Base-by-base conservation (phyloP, 2,113 vertebrate species). In the Mirounga angustirostris region DNA sequence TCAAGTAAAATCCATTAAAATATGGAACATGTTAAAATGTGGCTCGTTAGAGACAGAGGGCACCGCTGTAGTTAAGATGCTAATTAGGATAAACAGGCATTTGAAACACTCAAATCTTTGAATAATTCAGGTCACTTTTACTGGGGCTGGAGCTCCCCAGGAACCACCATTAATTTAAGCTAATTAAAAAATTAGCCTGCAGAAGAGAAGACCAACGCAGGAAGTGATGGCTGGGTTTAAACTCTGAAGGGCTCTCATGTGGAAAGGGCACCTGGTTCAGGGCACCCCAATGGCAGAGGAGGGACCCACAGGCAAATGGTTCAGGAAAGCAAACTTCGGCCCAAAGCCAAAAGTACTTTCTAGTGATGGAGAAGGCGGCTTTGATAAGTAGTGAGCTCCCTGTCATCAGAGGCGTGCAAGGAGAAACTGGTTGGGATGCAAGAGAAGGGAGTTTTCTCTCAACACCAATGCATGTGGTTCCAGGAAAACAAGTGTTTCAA, bases 91-190 rank as follows among this genome's bases (percentile, higher is more conserved):
- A 98, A 97, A 98, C 96, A 98, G 97, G 92, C 94, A 96, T 97
- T 97, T 84, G 92, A 98, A 98, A 97, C 82, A 79, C 95, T 96
- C 86, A 58, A 74, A 95, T 96, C 95, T 98, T 91, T 96, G 95
- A 98, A 97, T 98, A 98, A 98, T 98, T 98, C 97, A 97, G 98
- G 98, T 98, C 97, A 98, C 80, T 98, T 96, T 98, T 96, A 93
- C 92, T 91, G 88, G 95, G 96, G 78, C 79, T 92, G 67, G 76
- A 86, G 90, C 61, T 97, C 95, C 97, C 97, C 89, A 97, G 97
- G 91, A 98, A 97, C 71, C 10, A 18, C 91, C 88, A 97, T 97
- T 98, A 98, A 98, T 98, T 97, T 97, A 94, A 98, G 67, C 95
- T 97, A 97, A 98, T 98, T 98, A 97, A 97, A 97, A 98, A 97